These are phyloP conservation scores for Onchidella celtica DNA, from an alignment of 2,888 invertebrate species.

Conservation along the genomic window DNA sequence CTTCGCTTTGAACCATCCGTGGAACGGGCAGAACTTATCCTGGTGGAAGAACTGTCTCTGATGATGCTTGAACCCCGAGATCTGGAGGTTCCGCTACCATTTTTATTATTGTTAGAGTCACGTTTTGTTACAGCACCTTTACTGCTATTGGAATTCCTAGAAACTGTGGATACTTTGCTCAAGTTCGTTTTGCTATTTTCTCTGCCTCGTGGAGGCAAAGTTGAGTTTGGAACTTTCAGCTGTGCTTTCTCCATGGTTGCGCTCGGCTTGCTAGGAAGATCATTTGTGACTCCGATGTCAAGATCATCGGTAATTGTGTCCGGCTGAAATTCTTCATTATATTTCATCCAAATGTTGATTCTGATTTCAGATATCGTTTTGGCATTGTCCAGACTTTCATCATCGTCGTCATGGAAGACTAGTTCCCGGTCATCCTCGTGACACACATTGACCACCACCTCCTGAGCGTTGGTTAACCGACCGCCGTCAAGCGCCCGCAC, in stretches of 20 bases:
- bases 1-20: background rate
- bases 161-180: background rate
- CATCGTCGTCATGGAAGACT: constrained; percentile 47
- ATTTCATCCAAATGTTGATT: constrained; percentile 43
- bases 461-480: constrained; percentile 43
- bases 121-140: background rate
- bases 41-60: background rate
- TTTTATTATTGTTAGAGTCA: background rate
- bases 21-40: background rate
- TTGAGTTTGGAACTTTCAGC: background rate
- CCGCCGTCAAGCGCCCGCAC: constrained; percentile 45
- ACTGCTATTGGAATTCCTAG: background rate
- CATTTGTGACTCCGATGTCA: background rate
- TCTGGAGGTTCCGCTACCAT: background rate
- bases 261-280: background rate
- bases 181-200: background rate
- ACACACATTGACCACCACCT: constrained; percentile 46
- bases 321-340: constrained; percentile 35
- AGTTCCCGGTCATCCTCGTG: constrained; percentile 43
- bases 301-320: constrained; percentile 1
- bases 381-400: constrained; percentile 40
- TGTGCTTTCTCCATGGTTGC: background rate
- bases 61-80: no score
- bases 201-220: background rate
- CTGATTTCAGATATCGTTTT: constrained; percentile 34